Conservation (phyloP, 1,140 invertebrate species). For the Chironomus striatipennis region DNA sequence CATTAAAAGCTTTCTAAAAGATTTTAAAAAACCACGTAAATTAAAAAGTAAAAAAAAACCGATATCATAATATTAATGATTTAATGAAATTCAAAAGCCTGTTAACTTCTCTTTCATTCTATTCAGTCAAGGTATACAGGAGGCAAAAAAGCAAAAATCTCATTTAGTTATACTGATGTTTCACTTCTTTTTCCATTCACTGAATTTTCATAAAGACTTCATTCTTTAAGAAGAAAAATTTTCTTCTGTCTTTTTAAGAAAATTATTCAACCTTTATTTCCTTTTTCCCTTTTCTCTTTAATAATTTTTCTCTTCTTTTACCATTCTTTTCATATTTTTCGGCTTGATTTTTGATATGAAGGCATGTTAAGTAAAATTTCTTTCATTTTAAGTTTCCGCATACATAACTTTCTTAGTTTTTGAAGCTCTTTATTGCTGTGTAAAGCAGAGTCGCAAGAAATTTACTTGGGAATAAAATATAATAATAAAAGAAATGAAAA, state of each 20-base stretch:
- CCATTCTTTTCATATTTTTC: not conserved
- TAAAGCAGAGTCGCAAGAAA: too few relatives aligned
- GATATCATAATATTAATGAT: not conserved
- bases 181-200: not conserved
- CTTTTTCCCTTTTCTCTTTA: not conserved
- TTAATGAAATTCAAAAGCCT: not conserved
- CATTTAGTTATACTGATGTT: not conserved
- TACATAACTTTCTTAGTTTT: not conserved
- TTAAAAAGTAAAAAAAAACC: too few relatives aligned
- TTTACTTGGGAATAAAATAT: too few relatives aligned
- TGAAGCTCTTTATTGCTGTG: too few relatives aligned
- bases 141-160: not conserved
- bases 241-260: not conserved
- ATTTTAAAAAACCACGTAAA: too few relatives aligned
- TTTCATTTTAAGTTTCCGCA: not conserved
- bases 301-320: not conserved
- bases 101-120: not conserved
- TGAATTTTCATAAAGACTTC: not conserved
- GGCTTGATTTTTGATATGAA: not conserved
- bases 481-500: too few relatives aligned
- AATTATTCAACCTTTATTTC: not conserved
- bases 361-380: not conserved
- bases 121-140: too few relatives aligned
- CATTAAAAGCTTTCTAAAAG: too few relatives aligned
- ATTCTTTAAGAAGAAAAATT: not conserved